Conservation (phyloP, 2,888 invertebrate genomes). For the Eristalis arbustorum region DNA sequence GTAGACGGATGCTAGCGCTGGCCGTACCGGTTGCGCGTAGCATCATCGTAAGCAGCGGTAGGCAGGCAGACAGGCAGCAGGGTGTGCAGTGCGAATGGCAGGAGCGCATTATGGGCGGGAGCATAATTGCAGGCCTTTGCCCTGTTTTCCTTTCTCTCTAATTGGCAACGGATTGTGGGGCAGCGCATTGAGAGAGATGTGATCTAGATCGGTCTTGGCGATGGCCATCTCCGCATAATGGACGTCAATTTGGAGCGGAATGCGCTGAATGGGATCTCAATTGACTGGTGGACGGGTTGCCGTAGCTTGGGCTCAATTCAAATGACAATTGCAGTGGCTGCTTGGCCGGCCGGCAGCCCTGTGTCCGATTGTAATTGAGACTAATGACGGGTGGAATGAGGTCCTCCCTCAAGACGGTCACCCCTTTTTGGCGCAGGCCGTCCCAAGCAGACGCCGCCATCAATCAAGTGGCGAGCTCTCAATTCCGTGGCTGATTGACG, state of each 20-base stretch:
- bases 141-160: neutral
- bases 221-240: neutral
- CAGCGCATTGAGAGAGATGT: slow-evolving; percentile 43
- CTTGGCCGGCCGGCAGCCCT: neutral
- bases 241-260: slow-evolving; percentile 15
- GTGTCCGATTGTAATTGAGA: neutral
- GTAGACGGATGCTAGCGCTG: slow-evolving; percentile 46
- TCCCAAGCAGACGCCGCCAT: neutral
- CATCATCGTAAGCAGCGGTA: slow-evolving; percentile 42
- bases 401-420: neutral
- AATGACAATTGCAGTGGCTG: neutral
- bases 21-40: slow-evolving; percentile 7
- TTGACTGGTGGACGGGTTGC: slow-evolving; percentile 20
- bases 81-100: neutral
- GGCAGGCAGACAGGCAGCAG: too few species aligned
- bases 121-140: slow-evolving; percentile 10
- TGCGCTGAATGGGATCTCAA: slow-evolving; percentile 35
- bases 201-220: slow-evolving; percentile 36
- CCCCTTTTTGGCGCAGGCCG: neutral
- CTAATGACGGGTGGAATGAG: neutral
- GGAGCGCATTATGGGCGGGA: slow-evolving; percentile 25
- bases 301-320: neutral
- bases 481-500: neutral
- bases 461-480: slow-evolving; percentile 17
- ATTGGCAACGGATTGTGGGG: slow-evolving; percentile 28